Conservation (phyloP, 2,797 vertebrate species). For the Hemitrygon akajei region DNA sequence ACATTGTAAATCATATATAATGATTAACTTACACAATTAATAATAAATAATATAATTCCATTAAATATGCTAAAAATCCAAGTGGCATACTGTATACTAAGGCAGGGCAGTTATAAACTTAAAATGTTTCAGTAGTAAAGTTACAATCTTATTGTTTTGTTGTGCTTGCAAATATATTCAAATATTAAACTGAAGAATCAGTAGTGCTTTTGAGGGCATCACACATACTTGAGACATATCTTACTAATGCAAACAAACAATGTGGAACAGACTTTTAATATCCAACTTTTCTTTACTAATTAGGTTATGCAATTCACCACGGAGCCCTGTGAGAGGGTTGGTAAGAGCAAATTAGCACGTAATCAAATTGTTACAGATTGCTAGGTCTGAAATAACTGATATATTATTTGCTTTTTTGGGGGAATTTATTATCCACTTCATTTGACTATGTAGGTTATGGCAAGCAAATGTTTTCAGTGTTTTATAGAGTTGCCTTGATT, state of each 20-base stretch:
- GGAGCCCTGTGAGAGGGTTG: not conserved
- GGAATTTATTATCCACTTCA: not conserved
- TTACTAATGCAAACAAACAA: too few species aligned
- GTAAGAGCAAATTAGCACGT: not conserved
- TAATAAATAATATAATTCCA: too few species aligned
- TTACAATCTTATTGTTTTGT: not conserved
- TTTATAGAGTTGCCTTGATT: not conserved
- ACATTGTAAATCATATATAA: not conserved
- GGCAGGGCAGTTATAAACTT: too few species aligned
- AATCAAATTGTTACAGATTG: not conserved
- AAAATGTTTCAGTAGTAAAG: too few species aligned
- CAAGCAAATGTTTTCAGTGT: not conserved
- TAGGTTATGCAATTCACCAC: not conserved
- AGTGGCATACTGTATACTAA: not conserved
- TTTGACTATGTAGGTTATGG: not conserved
- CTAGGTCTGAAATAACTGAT: not conserved
- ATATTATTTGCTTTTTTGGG: not conserved
- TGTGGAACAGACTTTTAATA: too few species aligned
- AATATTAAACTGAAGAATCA: too few species aligned
- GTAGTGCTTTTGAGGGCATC: not conserved
- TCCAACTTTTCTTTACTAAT: not conserved
- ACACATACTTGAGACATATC: not conserved
- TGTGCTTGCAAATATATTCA: not conserved
- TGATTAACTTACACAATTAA: too few species aligned
- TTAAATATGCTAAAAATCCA: not conserved